Base-by-base conservation (phyloP, 2,113 vertebrate genomes). In the Manacus vitellinus region DNA sequence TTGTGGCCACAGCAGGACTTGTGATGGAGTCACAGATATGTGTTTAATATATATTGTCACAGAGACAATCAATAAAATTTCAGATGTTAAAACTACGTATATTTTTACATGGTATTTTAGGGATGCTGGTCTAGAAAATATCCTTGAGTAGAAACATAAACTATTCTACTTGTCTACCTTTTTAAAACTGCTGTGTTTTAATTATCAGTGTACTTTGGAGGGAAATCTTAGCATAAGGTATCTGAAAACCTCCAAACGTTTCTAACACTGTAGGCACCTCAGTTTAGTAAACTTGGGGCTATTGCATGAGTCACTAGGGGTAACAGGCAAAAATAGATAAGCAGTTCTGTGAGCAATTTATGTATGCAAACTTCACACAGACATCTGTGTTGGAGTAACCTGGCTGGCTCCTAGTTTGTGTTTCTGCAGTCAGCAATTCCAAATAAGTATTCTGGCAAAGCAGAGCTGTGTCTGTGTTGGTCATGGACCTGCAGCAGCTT, bases 301-400 rank as follows among this genome's bases (percentile, higher is more conserved):
- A 51, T 56, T 85, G 74, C 90, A 13, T 71, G 47, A 83, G 21
- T 80, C 63, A 84, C 35, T 62, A 71, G 37, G 14, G 6, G 4
- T 66, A 71, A 84, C 24, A 84, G 79, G 51, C 59, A 66, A 73
- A 93, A 91, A 62, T 5, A 85, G 62, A 74, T 88, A 89, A 74
- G 63, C 65, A 77, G 24, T 66, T 80, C 47, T 77, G 43, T 41
- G 55, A 77, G 75, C 28, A 66, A 30, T 76, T 76, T 80, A 21
- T 1, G 0, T 62, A 55, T 55, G 75, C 44, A 74, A 80, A 77
- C 46, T 71, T 73, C 63, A 63, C 51, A 51, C 14, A 74, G 51
- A 54, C 31, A 51, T n/a, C 41, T 0, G 0, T 66, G 71, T 80
- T 0, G 0, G 31, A 39, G 43, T 59, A 83, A 90, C 41, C 31